Percentiles rank a stretch among this genome's conserved stretches.
Conservation (phyloP, 2,113 vertebrate genomes). For the Saimiri boliviensis region DNA sequence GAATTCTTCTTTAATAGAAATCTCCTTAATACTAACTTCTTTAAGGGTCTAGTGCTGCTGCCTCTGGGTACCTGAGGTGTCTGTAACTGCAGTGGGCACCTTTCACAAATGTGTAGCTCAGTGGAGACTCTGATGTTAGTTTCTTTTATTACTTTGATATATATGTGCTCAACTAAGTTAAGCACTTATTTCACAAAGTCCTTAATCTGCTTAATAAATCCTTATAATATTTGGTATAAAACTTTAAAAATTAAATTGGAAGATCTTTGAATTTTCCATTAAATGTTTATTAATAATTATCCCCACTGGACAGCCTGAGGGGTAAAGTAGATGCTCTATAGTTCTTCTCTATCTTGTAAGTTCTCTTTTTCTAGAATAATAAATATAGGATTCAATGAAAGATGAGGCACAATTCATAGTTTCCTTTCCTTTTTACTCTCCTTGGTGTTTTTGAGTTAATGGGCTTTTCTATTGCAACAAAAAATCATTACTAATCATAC, state of each 20-base stretch:
- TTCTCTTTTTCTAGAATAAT: constrained; percentile 63
- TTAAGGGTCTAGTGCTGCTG: constrained; percentile 28
- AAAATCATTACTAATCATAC: neutral
- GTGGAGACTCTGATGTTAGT: neutral
- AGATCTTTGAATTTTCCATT: constrained; percentile 43
- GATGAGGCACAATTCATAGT: constrained; percentile 45
- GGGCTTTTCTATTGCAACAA: constrained; percentile 6
- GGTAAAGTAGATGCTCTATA: constrained; percentile 56
- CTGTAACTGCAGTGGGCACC: neutral
- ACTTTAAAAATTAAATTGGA: constrained; percentile 58
- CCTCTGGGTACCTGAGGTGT: constrained; percentile 37
- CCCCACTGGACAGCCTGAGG: constrained; percentile 25
- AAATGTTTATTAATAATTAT: constrained; percentile 17
- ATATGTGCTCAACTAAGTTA: constrained; percentile 9
- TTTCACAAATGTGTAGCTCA: neutral
- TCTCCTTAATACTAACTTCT: constrained; percentile 22
- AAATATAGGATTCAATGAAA: constrained; percentile 43
- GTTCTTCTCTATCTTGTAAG: constrained; percentile 27
- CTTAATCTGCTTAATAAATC: constrained; percentile 65
- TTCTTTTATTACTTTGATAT: constrained; percentile 40
- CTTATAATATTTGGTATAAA: constrained; percentile 65
- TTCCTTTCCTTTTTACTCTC: constrained; percentile 50
- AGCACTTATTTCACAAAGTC: constrained; percentile 57
- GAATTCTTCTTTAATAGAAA: constrained; percentile 33
- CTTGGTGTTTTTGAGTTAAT: neutral